Conservation (phyloP, 2,888 invertebrate species). For the Argyresthia goedartella region DNA sequence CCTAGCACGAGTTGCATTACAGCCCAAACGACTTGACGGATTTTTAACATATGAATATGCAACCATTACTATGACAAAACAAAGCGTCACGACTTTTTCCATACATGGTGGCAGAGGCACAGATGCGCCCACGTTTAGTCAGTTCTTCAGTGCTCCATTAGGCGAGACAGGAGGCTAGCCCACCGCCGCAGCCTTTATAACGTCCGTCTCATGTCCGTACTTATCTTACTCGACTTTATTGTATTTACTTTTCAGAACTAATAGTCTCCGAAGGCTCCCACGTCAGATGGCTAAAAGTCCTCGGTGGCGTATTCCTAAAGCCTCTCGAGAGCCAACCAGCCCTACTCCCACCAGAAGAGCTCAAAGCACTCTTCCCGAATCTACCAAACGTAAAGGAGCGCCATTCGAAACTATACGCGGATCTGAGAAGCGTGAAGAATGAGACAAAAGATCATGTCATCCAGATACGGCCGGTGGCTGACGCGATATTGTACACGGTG, state of each 20-base stretch:
- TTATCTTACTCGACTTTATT: too few relatives aligned
- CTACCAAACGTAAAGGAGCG: constrained; percentile 77
- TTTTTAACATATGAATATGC: too few relatives aligned
- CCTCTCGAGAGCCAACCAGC: constrained; percentile 76
- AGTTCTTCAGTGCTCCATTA: too few relatives aligned
- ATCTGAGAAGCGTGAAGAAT: constrained; percentile 30
- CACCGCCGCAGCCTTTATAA: too few relatives aligned
- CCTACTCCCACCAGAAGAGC: constrained; percentile 80
- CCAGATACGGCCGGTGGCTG: constrained; percentile 42
- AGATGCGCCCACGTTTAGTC: too few relatives aligned
- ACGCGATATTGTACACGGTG: constrained; percentile 52
- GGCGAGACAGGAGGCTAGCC: too few relatives aligned
- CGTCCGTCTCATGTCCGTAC: too few relatives aligned
- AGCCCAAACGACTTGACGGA: too few relatives aligned
- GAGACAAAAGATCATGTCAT: constrained; percentile 27
- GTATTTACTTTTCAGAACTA: constrained; percentile 59
- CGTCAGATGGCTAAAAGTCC: constrained; percentile 88
- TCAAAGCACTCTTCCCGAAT: constrained; percentile 86
- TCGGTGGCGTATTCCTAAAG: constrained; percentile 85
- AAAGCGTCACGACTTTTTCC: too few relatives aligned
- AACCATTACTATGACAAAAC: too few relatives aligned
- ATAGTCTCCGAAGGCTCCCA: constrained; percentile 91
- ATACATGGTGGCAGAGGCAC: too few relatives aligned
- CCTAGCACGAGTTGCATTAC: not conserved
- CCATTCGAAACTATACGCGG: constrained; percentile 42